Percentiles rank a stretch among this genome's conserved stretches.
phyloP scores from a whole-genome alignment of 2,888 invertebrate species.

The Scaptodrosophila latifasciaeformis region DNA sequence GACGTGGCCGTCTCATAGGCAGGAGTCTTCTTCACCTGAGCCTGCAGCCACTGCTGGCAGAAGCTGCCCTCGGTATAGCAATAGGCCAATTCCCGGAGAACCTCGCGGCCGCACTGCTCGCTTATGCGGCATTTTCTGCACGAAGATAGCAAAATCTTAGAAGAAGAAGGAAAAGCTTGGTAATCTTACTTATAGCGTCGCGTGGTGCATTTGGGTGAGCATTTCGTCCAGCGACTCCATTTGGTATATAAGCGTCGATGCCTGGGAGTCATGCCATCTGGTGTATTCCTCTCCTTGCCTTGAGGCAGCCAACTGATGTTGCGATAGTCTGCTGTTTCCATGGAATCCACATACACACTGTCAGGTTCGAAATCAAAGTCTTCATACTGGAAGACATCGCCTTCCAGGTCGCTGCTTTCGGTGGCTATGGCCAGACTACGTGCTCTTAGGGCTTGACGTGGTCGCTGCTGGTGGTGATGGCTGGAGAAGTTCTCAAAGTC shows the following conservation, averaged over 20 bases:
- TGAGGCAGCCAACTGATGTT: conserved; percentile 40
- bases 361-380: conserved; percentile 69
- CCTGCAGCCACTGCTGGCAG: conserved; percentile 83
- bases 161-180: neutral
- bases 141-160: neutral
- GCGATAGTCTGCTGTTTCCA: conserved; percentile 55
- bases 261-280: conserved; percentile 61
- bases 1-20: conserved; percentile 64
- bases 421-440: conserved; percentile 40
- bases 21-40: conserved; percentile 71
- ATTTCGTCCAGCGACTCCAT: conserved; percentile 91
- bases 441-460: conserved; percentile 5
- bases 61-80: conserved; percentile 89
- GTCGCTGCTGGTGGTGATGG: no score
- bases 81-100: conserved; percentile 88
- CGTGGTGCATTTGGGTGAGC: conserved; percentile 87
- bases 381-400: conserved; percentile 70
- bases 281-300: conserved; percentile 66
- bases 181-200: conserved; percentile 81
- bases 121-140: conserved; percentile 83
- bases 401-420: conserved; percentile 50
- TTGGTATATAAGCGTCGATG: conserved; percentile 79
- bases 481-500: conserved; percentile 57
- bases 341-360: conserved; percentile 45
- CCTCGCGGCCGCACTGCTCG: conserved; percentile 84